Evolutionary conservation across 2,888 invertebrate genomes (phyloP).

Genomic region (Aproaerema taeniolella): DNA sequence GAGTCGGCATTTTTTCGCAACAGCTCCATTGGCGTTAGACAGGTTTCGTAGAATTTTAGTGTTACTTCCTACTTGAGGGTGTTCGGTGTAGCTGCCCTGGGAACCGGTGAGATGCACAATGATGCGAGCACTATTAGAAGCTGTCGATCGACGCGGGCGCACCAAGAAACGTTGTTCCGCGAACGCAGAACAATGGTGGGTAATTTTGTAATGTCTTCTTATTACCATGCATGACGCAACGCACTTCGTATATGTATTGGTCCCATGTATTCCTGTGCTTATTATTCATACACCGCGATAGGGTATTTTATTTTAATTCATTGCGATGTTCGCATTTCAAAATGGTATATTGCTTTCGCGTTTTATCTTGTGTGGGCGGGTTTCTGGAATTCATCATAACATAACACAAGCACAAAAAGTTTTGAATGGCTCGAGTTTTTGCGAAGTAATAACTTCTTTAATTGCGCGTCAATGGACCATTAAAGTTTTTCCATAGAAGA

Average conservation of each 20-base stretch:
- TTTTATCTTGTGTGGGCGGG: slow-evolving; percentile 8
- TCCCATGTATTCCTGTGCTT: slow-evolving; percentile 43
- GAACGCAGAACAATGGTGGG: slow-evolving; percentile 71
- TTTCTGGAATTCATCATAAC: too few species aligned
- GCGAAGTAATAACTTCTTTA: slow-evolving; percentile 1
- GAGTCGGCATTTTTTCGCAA: slow-evolving; percentile 21
- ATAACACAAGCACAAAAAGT: slow-evolving; percentile 2
- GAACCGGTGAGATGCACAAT: slow-evolving; percentile 57
- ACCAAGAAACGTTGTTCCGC: slow-evolving; percentile 57
- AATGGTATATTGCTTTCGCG: slow-evolving; percentile 2
- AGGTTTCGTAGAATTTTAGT: slow-evolving; percentile 34
- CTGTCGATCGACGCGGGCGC: slow-evolving; percentile 47
- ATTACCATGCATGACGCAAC: slow-evolving; percentile 71
- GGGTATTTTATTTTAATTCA: slow-evolving; percentile 42
- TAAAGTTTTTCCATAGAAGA: slow-evolving; percentile 6
- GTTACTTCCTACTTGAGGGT: slow-evolving; percentile 40
- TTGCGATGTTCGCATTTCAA: slow-evolving; percentile 30
- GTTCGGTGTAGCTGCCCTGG: slow-evolving; percentile 37
- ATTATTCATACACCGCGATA: slow-evolving; percentile 48
- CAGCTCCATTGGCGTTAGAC: slow-evolving; percentile 12
- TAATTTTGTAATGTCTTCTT: slow-evolving; percentile 72
- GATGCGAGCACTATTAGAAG: slow-evolving; percentile 53
- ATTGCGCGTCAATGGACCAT: slow-evolving; percentile 3
- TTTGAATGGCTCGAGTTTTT: slow-evolving; percentile 1
- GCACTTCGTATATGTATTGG: slow-evolving; percentile 34